Conservation (phyloP, 2,888 invertebrate genomes). For the Epinotia ramella region DNA sequence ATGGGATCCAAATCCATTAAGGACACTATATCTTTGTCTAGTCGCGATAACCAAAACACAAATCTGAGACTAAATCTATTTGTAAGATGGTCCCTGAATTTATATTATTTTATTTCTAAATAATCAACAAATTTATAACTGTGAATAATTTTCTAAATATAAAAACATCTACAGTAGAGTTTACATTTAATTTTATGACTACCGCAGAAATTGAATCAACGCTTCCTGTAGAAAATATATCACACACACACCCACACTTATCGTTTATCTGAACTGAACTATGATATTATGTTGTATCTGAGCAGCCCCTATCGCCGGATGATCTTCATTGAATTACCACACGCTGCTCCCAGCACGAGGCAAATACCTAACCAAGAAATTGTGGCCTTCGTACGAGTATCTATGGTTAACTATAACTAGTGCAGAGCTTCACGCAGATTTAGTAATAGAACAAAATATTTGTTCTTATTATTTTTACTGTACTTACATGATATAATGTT, state of each 20-base stretch:
- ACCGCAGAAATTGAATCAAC: neutral
- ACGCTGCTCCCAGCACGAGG: conserved; percentile 75
- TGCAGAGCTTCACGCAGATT: neutral
- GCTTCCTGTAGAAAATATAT: neutral
- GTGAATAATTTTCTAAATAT: too few relatives aligned
- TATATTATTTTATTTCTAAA: too few relatives aligned
- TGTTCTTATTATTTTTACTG: neutral
- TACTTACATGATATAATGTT: neutral
- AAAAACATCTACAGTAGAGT: too few relatives aligned
- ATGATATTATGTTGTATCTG: conserved; percentile 16
- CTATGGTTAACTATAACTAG: neutral
- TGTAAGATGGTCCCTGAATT: too few relatives aligned
- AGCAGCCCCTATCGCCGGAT: conserved; percentile 64
- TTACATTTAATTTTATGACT: too few relatives aligned
- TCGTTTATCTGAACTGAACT: conserved; percentile 5
- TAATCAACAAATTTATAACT: too few relatives aligned
- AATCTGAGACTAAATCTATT: too few relatives aligned
- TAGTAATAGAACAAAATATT: conserved; percentile 1
- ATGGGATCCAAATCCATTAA: too few relatives aligned
- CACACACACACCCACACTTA: neutral
- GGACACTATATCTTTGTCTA: too few relatives aligned
- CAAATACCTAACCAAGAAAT: conserved; percentile 54
- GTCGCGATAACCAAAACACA: too few relatives aligned
- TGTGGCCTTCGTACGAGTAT: conserved; percentile 48
- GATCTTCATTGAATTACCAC: conserved; percentile 82